Conservation (phyloP, 2,113 vertebrate species). For the Sciurus niger region DNA sequence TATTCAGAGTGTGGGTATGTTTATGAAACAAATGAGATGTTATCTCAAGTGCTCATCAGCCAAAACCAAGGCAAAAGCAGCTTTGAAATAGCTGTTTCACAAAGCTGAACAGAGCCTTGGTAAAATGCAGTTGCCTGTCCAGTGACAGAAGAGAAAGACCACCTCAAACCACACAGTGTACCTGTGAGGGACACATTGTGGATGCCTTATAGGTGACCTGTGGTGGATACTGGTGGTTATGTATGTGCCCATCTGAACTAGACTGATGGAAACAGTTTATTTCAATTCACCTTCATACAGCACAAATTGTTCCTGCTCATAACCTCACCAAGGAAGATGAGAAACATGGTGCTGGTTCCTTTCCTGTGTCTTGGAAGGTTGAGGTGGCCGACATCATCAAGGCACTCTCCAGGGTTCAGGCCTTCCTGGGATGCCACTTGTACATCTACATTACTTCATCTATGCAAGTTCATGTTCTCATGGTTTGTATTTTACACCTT, state of each 20-base stretch:
- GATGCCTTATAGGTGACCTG: constrained; percentile 69
- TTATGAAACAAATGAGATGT: neutral
- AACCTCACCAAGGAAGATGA: constrained; percentile 6
- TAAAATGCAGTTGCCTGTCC: neutral
- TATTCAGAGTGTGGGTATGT: too few species aligned
- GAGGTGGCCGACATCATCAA: neutral
- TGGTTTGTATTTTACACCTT: constrained; percentile 41
- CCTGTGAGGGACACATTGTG: constrained; percentile 48
- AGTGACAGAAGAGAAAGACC: constrained; percentile 41
- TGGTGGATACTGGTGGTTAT: neutral
- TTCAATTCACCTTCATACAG: neutral
- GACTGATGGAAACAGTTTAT: neutral
- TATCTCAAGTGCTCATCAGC: neutral
- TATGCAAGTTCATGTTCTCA: constrained; percentile 88
- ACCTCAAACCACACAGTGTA: constrained; percentile 59
- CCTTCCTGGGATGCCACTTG: constrained; percentile 75
- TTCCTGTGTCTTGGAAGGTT: neutral
- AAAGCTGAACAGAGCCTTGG: neutral
- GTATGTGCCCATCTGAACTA: neutral
- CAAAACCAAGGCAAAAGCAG: neutral
- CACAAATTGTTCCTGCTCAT: constrained; percentile 25
- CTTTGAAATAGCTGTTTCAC: constrained; percentile 22
- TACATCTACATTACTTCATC: constrained; percentile 83
- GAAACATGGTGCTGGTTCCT: constrained; percentile 62
- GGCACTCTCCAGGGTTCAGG: neutral